Percentiles rank a stretch among this genome's conserved stretches.
phyloP scores from a whole-genome alignment of 1,140 invertebrate genomes.

The Lepeophtheirus salmonis region DNA sequence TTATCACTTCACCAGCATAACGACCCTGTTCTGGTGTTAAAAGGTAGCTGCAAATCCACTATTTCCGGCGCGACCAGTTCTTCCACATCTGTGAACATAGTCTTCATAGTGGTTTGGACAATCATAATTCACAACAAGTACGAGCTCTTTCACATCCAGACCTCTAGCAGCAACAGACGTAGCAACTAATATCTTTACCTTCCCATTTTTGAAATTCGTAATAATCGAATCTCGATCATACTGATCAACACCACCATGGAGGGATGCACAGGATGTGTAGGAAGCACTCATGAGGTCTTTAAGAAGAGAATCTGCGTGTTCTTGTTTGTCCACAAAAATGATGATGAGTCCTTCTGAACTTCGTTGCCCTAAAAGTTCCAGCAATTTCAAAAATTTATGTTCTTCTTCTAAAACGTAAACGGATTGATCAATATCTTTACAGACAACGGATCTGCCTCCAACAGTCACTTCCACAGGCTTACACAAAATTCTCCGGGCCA shows the following conservation, averaged over 20 bases:
- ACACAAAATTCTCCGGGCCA: conserved; percentile 75
- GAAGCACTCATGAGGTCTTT: conserved; percentile 80
- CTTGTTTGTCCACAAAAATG: conserved; percentile 95
- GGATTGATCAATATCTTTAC: conserved; percentile 78
- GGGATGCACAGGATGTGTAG: conserved; percentile 69
- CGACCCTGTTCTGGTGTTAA: conserved; percentile 79
- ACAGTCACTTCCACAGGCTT: conserved; percentile 86
- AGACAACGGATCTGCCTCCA: conserved; percentile 92
- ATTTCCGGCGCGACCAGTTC: conserved; percentile 81
- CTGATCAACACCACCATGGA: conserved; percentile 95
- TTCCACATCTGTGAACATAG: conserved; percentile 93
- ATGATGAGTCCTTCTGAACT: conserved; percentile 81
- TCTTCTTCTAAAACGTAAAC: conserved; percentile 67
- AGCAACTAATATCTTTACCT: conserved; percentile 41
- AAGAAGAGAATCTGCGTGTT: conserved; percentile 23
- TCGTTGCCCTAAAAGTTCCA: conserved; percentile 86
- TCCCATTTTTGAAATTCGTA: conserved; percentile 87
- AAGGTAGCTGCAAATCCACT: conserved; percentile 95
- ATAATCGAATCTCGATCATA: conserved; percentile 74
- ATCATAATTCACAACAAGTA: conserved; percentile 96
- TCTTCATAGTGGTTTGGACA: conserved; percentile 99
- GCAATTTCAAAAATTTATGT: conserved; percentile 88
- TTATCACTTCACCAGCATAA: conserved; percentile 77
- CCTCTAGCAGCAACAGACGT: conserved; percentile 38
- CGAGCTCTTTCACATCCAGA: conserved; percentile 91